Conservation (phyloP, 2,113 vertebrate species). For the Chlorocebus sabaeus region DNA sequence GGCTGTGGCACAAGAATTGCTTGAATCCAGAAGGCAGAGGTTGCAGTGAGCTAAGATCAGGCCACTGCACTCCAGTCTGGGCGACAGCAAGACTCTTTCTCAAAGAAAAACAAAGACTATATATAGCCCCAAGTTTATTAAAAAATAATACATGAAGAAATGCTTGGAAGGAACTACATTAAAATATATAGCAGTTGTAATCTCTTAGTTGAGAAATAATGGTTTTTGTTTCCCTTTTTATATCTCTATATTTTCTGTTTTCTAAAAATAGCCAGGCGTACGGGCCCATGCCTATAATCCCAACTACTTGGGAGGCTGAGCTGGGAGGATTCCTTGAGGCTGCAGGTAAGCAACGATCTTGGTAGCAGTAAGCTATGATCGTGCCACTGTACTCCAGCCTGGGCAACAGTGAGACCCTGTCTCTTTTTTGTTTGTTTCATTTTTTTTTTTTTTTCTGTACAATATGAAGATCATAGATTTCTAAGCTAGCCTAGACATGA, state of each 20-base stretch:
- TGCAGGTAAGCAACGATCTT: no score
- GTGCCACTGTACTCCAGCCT: no score
- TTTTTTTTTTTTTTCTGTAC: background rate
- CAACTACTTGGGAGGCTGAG: no score
- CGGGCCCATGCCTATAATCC: no score
- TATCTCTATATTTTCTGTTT: background rate
- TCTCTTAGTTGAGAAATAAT: slow-evolving; percentile 1
- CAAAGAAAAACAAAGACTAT: background rate
- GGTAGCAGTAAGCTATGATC: no score
- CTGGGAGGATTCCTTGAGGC: no score
- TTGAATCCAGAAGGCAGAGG: background rate
- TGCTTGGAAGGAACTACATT: background rate
- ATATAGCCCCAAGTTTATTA: background rate
- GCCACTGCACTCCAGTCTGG: background rate
- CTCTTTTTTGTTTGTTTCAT: no score
- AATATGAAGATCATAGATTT: background rate
- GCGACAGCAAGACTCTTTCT: background rate
- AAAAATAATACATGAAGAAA: background rate
- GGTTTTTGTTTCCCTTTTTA: background rate
- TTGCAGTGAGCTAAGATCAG: background rate
- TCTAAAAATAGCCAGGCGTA: background rate
- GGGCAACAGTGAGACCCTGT: no score
- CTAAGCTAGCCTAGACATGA: background rate
- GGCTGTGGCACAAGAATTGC: background rate
- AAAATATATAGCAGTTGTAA: background rate